Evolutionary conservation across 2,113 vertebrate genomes (phyloP), one percentile per base, ranked within the genome.

Genomic region (Ictalurus punctatus): DNA sequence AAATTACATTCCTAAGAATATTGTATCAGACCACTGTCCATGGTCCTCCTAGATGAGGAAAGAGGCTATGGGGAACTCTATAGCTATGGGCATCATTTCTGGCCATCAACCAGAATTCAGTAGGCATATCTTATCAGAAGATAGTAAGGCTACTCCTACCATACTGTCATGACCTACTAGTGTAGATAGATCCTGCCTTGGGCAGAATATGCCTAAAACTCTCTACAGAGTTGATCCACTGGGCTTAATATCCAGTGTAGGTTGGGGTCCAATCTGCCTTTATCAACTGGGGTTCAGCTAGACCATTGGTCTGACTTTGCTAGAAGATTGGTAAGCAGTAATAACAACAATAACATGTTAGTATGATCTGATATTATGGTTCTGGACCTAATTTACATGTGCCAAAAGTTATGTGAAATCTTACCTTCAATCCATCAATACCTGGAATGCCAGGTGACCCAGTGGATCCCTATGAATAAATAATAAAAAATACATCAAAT

Each of bases 401-500:
- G 81, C 6, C 8, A 58, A 67, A 81, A 87, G 16, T 21, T 44
- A 83, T 23, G 74, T 76, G 48, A 90, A 58, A 89, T 86, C 96
- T 97, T 93, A 99, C 98, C 97, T 97, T 97, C 91, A 96, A 95
- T 89, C 98, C 98, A 12, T 98, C 96, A 86, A 94, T 93, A 90
- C 98, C 98, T 87, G 97, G 95, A 87, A 95, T 91, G 59, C 98
- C 98, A 90, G 97, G 95, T 86, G 93, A 93, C 85, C 98, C 98
- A 0, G 95, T 10, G 44, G 95, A 96, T 93, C 98, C 98, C 98
- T 99, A 88, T 58, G 88, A 93, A 89, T 63, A 52, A 52, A 52
- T 48, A 6, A 48, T 40, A 86, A 30, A 83, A 88, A 87, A 87
- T 40, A 80, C 14, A 52, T 52, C 2, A 2, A 21, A 13, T 40